Percentiles rank a stretch among this genome's conserved stretches.
Evolutionary conservation across 2,888 invertebrate species (phyloP).

Genomic region (Meta bourneti): DNA sequence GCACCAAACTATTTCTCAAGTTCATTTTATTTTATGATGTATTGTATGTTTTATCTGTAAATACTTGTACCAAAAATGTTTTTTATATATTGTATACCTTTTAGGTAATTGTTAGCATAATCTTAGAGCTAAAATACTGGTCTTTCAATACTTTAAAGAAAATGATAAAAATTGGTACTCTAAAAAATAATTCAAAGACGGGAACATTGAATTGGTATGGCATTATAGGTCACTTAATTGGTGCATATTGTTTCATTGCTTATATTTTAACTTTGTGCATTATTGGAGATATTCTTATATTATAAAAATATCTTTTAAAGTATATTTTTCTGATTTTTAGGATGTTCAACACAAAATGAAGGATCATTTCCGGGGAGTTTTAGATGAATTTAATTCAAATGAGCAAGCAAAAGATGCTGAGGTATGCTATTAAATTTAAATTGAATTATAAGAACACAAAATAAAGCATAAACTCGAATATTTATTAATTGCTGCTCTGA

Average conservation of each 20-base stretch:
- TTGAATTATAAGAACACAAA: background rate
- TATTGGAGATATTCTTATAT: too few relatives aligned
- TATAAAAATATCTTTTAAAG: too few relatives aligned
- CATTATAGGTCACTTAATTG: background rate
- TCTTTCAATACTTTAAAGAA: background rate
- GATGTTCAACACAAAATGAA: slow-evolving; percentile 81
- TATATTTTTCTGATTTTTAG: slow-evolving; percentile 77
- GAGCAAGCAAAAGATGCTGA: slow-evolving; percentile 81
- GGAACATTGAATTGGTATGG: background rate
- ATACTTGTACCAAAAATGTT: background rate
- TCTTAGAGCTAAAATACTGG: too few relatives aligned
- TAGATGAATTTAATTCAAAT: slow-evolving; percentile 82
- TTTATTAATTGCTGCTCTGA: background rate
- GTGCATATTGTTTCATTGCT: background rate
- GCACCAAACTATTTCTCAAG: background rate
- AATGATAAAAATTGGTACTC: too few relatives aligned
- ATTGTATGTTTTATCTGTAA: background rate
- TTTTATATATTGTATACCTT: background rate
- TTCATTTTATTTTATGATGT: background rate
- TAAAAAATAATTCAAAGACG: too few relatives aligned
- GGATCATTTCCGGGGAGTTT: slow-evolving; percentile 81
- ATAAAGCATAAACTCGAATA: background rate
- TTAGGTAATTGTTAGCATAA: too few relatives aligned
- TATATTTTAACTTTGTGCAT: too few relatives aligned
- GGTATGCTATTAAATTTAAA: slow-evolving; percentile 78